A percentile compares a stretch with the other conserved stretches of the same genome.
Evolutionary conservation across 2,797 vertebrate species (phyloP).

Genomic region (Acipenser transmontanus): DNA sequence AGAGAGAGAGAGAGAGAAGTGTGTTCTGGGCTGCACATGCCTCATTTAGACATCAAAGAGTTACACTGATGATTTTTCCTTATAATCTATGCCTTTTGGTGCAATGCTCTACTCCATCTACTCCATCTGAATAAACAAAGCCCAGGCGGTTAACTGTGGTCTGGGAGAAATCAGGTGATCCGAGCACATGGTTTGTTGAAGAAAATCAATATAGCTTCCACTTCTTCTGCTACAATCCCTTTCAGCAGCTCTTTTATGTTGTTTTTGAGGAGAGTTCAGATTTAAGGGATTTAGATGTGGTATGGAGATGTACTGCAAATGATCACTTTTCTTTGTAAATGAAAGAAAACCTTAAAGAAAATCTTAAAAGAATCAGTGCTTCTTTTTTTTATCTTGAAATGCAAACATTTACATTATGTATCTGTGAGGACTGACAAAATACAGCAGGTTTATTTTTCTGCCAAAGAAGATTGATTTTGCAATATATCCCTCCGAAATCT

Average conservation of each 20-base stretch:
- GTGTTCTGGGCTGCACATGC: conserved; percentile 74
- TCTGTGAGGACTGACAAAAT: conserved; percentile 37
- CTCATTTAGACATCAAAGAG: conserved; percentile 84
- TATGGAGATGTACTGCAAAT: conserved; percentile 54
- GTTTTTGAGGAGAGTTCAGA: conserved; percentile 54
- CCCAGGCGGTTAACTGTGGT: conserved; percentile 52
- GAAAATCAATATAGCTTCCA: conserved; percentile 58
- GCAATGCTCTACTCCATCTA: conserved; percentile 64
- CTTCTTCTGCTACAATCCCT: conserved; percentile 58
- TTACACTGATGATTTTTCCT: conserved; percentile 71
- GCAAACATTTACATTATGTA: conserved; percentile 54
- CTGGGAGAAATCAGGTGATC: conserved; percentile 61
- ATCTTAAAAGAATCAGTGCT: conserved; percentile 46
- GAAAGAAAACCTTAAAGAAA: conserved; percentile 42
- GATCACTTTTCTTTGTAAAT: conserved; percentile 61
- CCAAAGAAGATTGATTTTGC: conserved; percentile 51
- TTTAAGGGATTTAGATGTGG: conserved; percentile 62
- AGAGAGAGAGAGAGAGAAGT: not conserved
- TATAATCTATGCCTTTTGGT: conserved; percentile 70
- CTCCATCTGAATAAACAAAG: conserved; percentile 83
- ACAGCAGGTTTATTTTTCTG: conserved; percentile 44
- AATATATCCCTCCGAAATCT: too few relatives aligned
- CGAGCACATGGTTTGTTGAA: conserved; percentile 38
- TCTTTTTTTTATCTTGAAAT: conserved; percentile 48
- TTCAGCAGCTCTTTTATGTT: conserved; percentile 63